These are phyloP conservation scores for Dreissena polymorpha DNA, from an alignment of 1,140 invertebrate genomes.

Conservation along the genomic window DNA sequence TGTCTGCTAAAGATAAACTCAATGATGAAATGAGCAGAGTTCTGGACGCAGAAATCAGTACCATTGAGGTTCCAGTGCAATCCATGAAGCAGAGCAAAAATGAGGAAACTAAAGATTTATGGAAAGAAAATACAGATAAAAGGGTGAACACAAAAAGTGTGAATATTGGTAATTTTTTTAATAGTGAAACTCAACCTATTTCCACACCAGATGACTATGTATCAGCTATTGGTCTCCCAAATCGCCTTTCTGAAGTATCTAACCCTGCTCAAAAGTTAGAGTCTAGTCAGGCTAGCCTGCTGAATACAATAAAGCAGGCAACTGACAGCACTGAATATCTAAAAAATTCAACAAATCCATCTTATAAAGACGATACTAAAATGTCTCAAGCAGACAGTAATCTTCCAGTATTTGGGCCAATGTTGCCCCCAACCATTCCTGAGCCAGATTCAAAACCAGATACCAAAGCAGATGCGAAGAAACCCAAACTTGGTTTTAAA, in stretches of 20 bases:
- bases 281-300: no score
- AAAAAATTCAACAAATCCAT: background rate
- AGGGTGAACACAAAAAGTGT: no score
- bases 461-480: conserved; percentile 28
- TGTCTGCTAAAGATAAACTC: conserved; percentile 57
- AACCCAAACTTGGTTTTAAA: conserved; percentile 45
- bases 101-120: no score
- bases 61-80: conserved; percentile 22
- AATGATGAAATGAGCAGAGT: conserved; percentile 78
- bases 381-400: background rate
- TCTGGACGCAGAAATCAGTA: conserved; percentile 77
- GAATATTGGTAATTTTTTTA: no score
- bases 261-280: no score
- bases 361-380: background rate
- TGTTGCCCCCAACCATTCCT: conserved; percentile 7
- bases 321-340: background rate
- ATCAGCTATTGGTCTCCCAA: no score
- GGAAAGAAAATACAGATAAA: no score
- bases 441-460: no score
- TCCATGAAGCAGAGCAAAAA: no score
- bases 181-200: no score
- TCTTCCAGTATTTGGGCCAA: conserved; percentile 1
- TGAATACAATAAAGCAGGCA: background rate
- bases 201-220: no score
- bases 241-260: no score